These are phyloP conservation scores for Drosophila neoperkinsi DNA, from an alignment of 2,888 invertebrate genomes.

Conservation along the genomic window DNA sequence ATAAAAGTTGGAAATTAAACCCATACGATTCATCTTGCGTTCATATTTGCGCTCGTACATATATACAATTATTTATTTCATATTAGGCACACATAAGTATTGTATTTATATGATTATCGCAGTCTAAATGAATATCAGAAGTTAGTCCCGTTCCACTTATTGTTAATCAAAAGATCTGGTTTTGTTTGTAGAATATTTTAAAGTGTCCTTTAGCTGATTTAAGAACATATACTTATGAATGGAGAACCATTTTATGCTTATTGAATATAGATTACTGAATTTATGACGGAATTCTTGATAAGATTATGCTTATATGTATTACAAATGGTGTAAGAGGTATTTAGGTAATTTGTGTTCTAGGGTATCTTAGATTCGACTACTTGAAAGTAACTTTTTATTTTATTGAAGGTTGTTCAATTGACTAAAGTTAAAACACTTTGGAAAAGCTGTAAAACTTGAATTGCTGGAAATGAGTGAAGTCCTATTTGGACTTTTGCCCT, in stretches of 20 bases:
- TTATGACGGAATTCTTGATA: neutral
- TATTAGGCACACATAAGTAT: slow-evolving; percentile 19
- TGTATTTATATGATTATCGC: neutral
- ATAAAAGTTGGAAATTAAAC: slow-evolving; percentile 56
- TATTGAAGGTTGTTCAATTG: slow-evolving; percentile 37
- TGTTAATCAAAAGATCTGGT: neutral
- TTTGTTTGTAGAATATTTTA: neutral
- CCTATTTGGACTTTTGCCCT: slow-evolving; percentile 50
- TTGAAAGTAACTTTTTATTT: neutral
- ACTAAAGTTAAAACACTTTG: slow-evolving; percentile 33
- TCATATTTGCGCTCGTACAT: slow-evolving; percentile 8
- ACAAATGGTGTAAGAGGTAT: neutral
- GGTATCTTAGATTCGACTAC: neutral
- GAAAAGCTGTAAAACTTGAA: slow-evolving; percentile 36
- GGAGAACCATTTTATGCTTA: neutral
- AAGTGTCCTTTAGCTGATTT: neutral
- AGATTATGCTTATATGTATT: too few species aligned
- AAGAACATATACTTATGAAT: neutral
- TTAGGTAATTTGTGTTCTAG: neutral
- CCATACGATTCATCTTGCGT: slow-evolving; percentile 33
- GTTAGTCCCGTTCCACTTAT: neutral
- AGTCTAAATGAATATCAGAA: neutral
- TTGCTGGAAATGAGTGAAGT: slow-evolving; percentile 35
- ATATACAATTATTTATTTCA: slow-evolving; percentile 26
- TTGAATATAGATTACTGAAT: neutral